These are phyloP conservation scores for Pungitius pungitius DNA, from an alignment of 2,113 vertebrate genomes.

Conservation along the genomic window DNA sequence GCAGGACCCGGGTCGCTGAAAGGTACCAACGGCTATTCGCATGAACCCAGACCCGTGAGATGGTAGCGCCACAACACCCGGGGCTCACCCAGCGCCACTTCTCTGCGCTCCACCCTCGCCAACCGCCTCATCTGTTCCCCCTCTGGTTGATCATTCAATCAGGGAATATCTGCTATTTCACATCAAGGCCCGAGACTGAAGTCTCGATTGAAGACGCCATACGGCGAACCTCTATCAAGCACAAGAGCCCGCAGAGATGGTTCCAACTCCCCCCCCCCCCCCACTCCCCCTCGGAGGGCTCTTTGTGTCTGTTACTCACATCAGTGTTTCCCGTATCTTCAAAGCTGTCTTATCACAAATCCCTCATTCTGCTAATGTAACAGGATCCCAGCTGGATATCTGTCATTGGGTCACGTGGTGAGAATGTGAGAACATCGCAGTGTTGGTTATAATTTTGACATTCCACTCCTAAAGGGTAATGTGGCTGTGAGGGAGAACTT, in stretches of 20 bases:
- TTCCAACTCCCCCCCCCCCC: constrained; percentile 1
- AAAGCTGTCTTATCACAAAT: constrained; percentile 30
- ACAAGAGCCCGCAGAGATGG: background rate
- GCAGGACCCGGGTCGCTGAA: constrained; percentile 19
- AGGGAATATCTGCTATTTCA: background rate
- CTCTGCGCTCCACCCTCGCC: background rate
- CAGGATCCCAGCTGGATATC: constrained; percentile 33
- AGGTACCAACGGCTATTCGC: constrained; percentile 23
- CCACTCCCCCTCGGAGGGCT: background rate
- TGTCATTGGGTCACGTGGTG: constrained; percentile 28
- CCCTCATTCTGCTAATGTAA: constrained; percentile 31
- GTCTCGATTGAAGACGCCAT: background rate
- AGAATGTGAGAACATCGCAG: constrained; percentile 42
- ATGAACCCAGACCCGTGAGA: constrained; percentile 16
- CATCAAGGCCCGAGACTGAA: background rate
- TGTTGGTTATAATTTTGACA: constrained; percentile 27
- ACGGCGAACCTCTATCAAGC: background rate
- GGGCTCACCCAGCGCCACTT: background rate
- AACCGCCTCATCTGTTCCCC: background rate
- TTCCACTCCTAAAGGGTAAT: constrained; percentile 23
- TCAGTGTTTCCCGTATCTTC: constrained; percentile 21
- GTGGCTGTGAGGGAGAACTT: background rate
- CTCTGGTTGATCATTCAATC: constrained; percentile 22
- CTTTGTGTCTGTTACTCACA: constrained; percentile 21
- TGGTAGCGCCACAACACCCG: background rate